A percentile compares a stretch with the other conserved stretches of the same genome.
These are phyloP conservation scores for Drepana arcuata DNA, from an alignment of 1,140 invertebrate genomes.

Conservation along the genomic window DNA sequence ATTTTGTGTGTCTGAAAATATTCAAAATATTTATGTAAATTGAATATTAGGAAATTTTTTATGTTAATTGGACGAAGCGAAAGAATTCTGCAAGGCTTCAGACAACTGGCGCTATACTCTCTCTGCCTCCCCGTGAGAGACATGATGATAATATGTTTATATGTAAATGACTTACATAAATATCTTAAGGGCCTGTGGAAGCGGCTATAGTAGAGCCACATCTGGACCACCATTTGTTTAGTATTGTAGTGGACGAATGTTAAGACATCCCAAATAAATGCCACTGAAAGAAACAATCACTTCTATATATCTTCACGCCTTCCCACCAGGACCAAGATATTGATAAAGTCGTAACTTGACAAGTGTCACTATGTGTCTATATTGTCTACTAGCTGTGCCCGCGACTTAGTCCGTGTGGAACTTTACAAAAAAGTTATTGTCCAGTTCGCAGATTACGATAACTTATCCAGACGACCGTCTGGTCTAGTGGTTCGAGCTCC, in stretches of 20 bases:
- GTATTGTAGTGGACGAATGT: constrained; percentile 28
- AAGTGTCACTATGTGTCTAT: background rate
- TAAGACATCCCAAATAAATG: constrained; percentile 24
- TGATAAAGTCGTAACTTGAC: background rate
- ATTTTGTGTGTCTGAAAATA: constrained; percentile 26
- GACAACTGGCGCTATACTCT: background rate
- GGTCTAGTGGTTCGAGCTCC: no score
- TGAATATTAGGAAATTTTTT: background rate
- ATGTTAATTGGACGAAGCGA: background rate
- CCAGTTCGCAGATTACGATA: background rate
- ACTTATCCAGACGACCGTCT: background rate
- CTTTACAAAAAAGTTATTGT: background rate
- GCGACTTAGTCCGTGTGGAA: no score
- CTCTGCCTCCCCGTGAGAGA: background rate
- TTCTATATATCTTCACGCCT: no score
- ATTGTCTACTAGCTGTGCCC: background rate
- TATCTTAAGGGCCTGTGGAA: constrained; percentile 37
- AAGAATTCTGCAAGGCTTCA: background rate
- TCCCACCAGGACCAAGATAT: no score
- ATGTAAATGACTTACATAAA: constrained; percentile 31
- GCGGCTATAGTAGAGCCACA: constrained; percentile 31
- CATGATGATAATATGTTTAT: constrained; percentile 1
- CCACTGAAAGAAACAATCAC: constrained; percentile 30
- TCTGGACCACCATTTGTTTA: constrained; percentile 8
- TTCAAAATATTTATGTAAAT: background rate